Evolutionary conservation across 2,113 vertebrate species (phyloP).

Genomic region (Xenotilapia caudafasciata): DNA sequence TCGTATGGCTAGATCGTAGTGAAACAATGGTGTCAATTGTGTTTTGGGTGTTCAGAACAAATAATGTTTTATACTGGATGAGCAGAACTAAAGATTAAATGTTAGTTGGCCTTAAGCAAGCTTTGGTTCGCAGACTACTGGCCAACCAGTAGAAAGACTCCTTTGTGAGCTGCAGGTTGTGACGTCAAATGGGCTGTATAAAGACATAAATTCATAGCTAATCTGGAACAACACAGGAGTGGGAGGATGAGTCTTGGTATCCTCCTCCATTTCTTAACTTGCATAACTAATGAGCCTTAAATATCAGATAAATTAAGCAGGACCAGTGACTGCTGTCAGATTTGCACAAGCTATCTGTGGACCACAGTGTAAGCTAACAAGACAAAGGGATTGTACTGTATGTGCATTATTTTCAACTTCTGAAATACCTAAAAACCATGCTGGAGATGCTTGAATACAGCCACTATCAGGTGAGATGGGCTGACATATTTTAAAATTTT

Average conservation of each 20-base stretch:
- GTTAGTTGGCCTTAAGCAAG: slow-evolving; percentile 84
- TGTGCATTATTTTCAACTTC: neutral
- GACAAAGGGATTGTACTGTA: slow-evolving; percentile 58
- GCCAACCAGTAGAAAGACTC: slow-evolving; percentile 78
- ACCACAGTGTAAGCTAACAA: neutral
- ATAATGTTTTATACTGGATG: slow-evolving; percentile 84
- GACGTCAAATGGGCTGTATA: slow-evolving; percentile 85
- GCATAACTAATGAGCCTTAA: slow-evolving; percentile 84
- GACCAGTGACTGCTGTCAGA: slow-evolving; percentile 4
- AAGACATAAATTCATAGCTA: slow-evolving; percentile 83
- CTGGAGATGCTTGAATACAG: slow-evolving; percentile 98
- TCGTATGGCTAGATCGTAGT: slow-evolving; percentile 53
- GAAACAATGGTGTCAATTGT: slow-evolving; percentile 72
- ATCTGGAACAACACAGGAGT: slow-evolving; percentile 73
- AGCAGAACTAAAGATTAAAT: slow-evolving; percentile 99
- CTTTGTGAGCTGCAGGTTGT: slow-evolving; percentile 84
- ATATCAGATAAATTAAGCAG: slow-evolving; percentile 74
- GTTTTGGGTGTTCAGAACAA: slow-evolving; percentile 80
- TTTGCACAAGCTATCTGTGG: slow-evolving; percentile 23
- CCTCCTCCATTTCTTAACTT: slow-evolving; percentile 75
- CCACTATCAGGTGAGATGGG: slow-evolving; percentile 88
- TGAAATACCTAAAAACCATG: slow-evolving; percentile 62
- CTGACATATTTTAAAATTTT: neutral
- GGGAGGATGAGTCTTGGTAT: slow-evolving; percentile 73
- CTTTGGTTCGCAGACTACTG: slow-evolving; percentile 85